Percentiles rank a stretch among this genome's conserved stretches.
phyloP scores from a whole-genome alignment of 2,888 invertebrate species.

The Tetranychus truncatus region DNA sequence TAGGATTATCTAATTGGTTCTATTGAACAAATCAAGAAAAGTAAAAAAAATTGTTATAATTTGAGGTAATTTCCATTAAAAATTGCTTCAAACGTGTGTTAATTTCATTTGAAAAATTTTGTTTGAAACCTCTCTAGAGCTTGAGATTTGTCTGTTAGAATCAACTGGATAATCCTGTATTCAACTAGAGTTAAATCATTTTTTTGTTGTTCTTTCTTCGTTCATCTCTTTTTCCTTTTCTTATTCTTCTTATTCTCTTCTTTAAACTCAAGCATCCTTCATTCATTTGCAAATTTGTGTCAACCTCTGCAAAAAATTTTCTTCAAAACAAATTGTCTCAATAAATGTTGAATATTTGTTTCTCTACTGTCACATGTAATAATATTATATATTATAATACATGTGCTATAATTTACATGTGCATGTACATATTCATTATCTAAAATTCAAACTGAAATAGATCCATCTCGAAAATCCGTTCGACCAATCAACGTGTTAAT shows the following conservation, averaged over 20 bases:
- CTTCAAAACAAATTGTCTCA: not conserved
- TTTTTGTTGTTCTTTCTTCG: not conserved
- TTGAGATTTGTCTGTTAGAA: no score
- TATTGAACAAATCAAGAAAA: no score
- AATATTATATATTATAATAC: not conserved
- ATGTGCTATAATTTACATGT: not conserved
- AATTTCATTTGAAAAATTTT: no score
- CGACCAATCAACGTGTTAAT: slow-evolving; percentile 42
- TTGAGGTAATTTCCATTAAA: no score
- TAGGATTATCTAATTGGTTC: not conserved
- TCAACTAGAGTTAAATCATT: not conserved
- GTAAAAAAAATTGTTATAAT: no score
- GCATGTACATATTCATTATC: no score
- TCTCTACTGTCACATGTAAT: not conserved
- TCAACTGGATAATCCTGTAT: no score
- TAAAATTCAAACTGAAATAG: slow-evolving; percentile 38
- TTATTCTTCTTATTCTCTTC: not conserved
- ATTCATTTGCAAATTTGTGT: not conserved
- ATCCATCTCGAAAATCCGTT: slow-evolving; percentile 42
- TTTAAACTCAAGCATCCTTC: not conserved
- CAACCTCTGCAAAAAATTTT: not conserved
- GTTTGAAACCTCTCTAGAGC: no score
- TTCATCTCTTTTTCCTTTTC: not conserved
- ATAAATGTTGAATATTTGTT: not conserved
- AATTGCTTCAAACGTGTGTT: no score